Conservation (phyloP, 2,797 vertebrate species). For the Tragelaphus oryx region DNA sequence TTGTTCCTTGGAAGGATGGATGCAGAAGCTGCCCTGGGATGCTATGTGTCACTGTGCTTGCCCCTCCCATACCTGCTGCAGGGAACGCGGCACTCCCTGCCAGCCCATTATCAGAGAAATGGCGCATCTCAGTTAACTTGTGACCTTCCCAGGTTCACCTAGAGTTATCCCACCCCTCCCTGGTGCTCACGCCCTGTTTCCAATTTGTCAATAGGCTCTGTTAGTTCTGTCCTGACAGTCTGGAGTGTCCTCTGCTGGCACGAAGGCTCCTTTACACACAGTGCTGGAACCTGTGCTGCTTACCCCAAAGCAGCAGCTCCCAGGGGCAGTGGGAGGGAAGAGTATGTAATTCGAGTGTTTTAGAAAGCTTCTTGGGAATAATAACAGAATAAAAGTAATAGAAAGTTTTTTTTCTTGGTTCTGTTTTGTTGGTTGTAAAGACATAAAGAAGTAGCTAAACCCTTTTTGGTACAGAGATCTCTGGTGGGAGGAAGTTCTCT, state of each 20-base stretch:
- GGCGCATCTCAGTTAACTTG: constrained; percentile 49
- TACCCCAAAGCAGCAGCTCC: not conserved
- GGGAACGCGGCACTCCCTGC: not conserved
- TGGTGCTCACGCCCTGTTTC: constrained; percentile 38
- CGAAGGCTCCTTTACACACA: constrained; percentile 33
- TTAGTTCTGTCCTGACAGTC: constrained; percentile 19
- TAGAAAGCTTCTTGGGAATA: not conserved
- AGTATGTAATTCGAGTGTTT: not conserved
- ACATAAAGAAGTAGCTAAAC: not conserved
- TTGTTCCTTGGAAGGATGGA: constrained; percentile 26
- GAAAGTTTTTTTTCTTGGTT: not conserved
- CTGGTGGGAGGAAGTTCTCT: not conserved
- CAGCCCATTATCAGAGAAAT: constrained; percentile 54
- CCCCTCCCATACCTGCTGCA: constrained; percentile 47
- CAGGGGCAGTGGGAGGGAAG: not conserved
- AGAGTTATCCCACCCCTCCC: constrained; percentile 32
- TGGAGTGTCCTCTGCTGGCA: constrained; percentile 68
- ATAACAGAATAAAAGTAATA: not conserved
- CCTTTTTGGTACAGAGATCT: not conserved
- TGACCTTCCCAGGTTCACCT: constrained; percentile 41
- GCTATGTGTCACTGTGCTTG: constrained; percentile 15
- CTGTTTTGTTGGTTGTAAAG: not conserved
- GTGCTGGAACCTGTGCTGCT: fast-evolving
- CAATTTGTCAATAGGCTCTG: constrained; percentile 61
- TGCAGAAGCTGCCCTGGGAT: not conserved